phyloP scores from a whole-genome alignment of 2,113 vertebrate species.

The Aegithalos caudatus region DNA sequence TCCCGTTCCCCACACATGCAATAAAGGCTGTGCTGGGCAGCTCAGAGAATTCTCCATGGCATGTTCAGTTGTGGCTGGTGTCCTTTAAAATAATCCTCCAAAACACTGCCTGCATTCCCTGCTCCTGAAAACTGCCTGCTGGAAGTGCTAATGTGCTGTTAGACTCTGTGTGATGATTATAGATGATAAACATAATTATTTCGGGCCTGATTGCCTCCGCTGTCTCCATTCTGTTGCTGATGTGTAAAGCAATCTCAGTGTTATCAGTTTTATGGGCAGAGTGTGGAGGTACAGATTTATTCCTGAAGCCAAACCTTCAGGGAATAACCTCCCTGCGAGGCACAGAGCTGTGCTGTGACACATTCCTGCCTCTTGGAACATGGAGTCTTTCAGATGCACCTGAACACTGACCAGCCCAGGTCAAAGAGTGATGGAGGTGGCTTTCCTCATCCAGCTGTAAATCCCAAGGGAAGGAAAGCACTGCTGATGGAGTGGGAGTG shows the following conservation, averaged over 20 bases:
- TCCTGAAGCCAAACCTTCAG: background rate
- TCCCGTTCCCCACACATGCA: background rate
- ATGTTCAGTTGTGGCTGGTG: background rate
- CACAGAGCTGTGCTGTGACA: background rate
- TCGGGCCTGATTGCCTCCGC: background rate
- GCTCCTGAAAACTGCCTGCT: background rate
- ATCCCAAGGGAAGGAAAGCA: background rate
- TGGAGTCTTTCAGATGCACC: background rate
- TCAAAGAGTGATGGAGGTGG: background rate
- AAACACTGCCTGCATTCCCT: background rate
- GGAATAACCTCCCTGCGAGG: accelerated
- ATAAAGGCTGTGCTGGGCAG: background rate
- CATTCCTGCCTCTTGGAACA: background rate
- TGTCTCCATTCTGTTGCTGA: background rate
- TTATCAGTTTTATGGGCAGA: background rate
- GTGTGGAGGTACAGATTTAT: background rate
- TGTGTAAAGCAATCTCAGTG: background rate
- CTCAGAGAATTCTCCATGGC: background rate
- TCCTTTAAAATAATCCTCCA: background rate
- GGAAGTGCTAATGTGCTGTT: background rate
- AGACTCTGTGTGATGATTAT: background rate
- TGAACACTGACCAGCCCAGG: background rate
- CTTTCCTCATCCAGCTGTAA: background rate
- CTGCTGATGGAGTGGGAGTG: background rate
- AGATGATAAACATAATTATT: conserved; percentile 34